Conservation (phyloP, 2,797 vertebrate genomes). For the Schizothorax lantsangensis region DNA sequence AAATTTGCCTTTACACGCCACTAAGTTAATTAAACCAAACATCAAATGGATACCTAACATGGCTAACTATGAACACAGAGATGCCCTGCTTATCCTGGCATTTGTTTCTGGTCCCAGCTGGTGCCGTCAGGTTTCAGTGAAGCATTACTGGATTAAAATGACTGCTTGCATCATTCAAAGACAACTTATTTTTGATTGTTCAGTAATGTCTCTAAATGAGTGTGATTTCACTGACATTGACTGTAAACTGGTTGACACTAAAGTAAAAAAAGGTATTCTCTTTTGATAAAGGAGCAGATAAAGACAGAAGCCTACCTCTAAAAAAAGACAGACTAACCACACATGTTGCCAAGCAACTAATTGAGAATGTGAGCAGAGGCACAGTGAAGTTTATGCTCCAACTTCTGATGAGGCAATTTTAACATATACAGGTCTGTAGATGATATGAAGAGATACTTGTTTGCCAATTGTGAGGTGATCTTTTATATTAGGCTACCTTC, state of each 20-base stretch:
- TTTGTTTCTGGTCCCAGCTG: slow-evolving; percentile 14
- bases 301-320: slow-evolving; percentile 16
- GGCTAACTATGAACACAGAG: background rate
- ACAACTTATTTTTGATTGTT: slow-evolving; percentile 13
- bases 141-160: background rate
- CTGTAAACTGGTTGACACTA: slow-evolving; percentile 4
- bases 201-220: slow-evolving; percentile 1
- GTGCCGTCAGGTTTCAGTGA: background rate
- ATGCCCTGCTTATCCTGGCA: background rate
- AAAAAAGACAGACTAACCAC: slow-evolving; percentile 9
- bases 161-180: background rate
- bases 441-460: background rate
- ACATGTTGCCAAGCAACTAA: slow-evolving; percentile 50
- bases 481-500: background rate
- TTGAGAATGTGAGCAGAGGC: background rate
- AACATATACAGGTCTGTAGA: slow-evolving; percentile 5
- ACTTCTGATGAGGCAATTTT: slow-evolving; percentile 3
- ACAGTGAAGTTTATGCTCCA: slow-evolving; percentile 1
- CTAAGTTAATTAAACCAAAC: background rate
- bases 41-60: background rate
- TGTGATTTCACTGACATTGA: background rate
- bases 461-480: background rate
- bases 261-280: slow-evolving; percentile 25
- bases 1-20: background rate
- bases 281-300: slow-evolving; percentile 19